Base-by-base conservation (phyloP, 1,140 invertebrate genomes). In the Aphaenogaster rudis region DNA sequence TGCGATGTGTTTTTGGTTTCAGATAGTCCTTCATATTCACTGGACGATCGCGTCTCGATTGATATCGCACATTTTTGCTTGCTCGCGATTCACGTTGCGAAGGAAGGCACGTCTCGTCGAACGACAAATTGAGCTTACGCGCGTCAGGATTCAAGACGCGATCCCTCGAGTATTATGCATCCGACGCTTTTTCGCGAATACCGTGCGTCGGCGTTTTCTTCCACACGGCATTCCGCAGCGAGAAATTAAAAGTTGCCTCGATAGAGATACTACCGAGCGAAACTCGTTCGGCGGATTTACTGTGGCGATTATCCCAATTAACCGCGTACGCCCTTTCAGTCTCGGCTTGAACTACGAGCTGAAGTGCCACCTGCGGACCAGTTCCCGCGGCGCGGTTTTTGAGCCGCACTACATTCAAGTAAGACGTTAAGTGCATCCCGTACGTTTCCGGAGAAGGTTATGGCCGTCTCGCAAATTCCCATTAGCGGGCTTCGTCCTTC, bases 281-380 rank as follows among this genome's bases (percentile, higher is more conserved):
- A 28, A 57, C 59, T 81, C 36, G 45, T 69, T 52, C 33, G 39
- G 45, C 52, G 45, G 57, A 69, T 76, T 84, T 74, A 81, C 78
- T 42, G 77, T 79, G 21, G 71, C 77, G 81, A 90, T 90, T 88
- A 74, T 79, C 59, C 59, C 89, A 80, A 91, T 91, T 82, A 90
- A 90, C 67, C 61, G 79, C 63, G 76, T 17, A 48, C 48, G 9
- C 74, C 21, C 61, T 79, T 57, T 50, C 17, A 52, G 74, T 42
- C 54, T 39, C 11, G 21, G 17, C 6, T 59, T 78, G 39, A 66
- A 66, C 45, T 86, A 79, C 59, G 50, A 71, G 84, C 36, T 81
- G n/a, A 42, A 54, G 36, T 80, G 78, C 78, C 77, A 81, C 79
- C 85, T 80, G 85, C 78, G 69, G 45, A 84, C 54, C 69, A 74